Evolutionary conservation across 2,888 invertebrate genomes (phyloP).

Genomic region (Serrognathus titanus): DNA sequence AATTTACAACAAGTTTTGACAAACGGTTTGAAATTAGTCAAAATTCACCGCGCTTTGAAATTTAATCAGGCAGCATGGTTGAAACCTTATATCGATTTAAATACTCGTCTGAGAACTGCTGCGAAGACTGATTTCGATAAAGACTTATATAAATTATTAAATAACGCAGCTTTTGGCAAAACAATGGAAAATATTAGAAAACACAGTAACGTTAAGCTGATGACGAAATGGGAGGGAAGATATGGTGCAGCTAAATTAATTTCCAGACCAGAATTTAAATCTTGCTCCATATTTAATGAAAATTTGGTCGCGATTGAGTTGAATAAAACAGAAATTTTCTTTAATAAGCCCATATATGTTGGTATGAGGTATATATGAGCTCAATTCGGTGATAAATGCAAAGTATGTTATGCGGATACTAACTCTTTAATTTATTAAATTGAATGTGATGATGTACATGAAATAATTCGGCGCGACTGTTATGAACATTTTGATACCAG

Average conservation of each 20-base stretch:
- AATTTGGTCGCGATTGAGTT: constrained; percentile 37
- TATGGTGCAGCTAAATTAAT: constrained; percentile 36
- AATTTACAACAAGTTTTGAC: constrained; percentile 1
- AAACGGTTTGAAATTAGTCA: background rate
- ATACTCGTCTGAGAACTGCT: background rate
- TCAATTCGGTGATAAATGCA: too few relatives aligned
- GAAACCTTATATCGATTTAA: background rate
- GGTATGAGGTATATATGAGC: too few relatives aligned
- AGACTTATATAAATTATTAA: constrained; percentile 3
- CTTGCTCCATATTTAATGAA: constrained; percentile 32
- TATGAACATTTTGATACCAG: background rate
- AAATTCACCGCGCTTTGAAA: constrained; percentile 1
- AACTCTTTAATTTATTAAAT: background rate
- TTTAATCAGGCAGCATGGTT: constrained; percentile 2
- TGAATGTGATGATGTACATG: background rate
- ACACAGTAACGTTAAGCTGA: background rate
- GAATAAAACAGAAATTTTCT: constrained; percentile 25
- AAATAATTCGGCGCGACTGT: background rate
- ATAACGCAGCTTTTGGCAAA: constrained; percentile 5
- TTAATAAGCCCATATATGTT: constrained; percentile 39
- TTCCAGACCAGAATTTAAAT: constrained; percentile 32
- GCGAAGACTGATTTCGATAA: background rate
- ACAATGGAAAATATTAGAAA: constrained; percentile 7
- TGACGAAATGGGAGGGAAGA: constrained; percentile 23
- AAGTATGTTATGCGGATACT: background rate